Conservation (phyloP, 2,113 vertebrate species). For the Entosphenus tridentatus region DNA sequence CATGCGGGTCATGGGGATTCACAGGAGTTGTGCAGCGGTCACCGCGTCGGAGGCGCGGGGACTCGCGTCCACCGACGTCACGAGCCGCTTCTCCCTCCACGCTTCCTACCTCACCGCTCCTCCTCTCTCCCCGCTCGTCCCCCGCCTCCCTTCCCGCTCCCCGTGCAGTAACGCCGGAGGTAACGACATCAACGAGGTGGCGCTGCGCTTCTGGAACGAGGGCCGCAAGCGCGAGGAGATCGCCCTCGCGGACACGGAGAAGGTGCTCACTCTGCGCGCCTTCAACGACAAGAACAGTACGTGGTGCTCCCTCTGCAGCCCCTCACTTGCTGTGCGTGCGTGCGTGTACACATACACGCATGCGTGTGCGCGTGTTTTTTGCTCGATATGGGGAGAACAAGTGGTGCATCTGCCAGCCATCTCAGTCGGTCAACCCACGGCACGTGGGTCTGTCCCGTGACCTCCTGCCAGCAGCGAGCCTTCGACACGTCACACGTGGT, state of each 20-base stretch:
- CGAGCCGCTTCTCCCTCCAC: neutral
- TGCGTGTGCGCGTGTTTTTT: too few relatives aligned
- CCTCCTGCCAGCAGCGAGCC: too few relatives aligned
- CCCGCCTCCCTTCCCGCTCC: neutral
- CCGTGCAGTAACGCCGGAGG: constrained; percentile 51
- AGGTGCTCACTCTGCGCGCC: constrained; percentile 33
- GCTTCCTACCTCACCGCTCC: neutral
- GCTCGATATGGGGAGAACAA: too few relatives aligned
- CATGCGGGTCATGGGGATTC: too few relatives aligned
- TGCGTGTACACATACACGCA: too few relatives aligned
- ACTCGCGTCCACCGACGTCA: too few relatives aligned
- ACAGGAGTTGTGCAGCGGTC: too few relatives aligned
- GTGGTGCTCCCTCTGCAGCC: constrained; percentile 14
- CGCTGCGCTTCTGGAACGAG: constrained; percentile 51
- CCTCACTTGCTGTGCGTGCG: neutral
- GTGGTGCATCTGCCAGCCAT: too few relatives aligned
- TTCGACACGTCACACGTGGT: too few relatives aligned
- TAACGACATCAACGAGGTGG: constrained; percentile 43
- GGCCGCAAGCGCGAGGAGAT: constrained; percentile 60
- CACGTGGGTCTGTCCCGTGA: too few relatives aligned
- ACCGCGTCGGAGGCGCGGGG: too few relatives aligned
- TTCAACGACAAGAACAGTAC: constrained; percentile 47
- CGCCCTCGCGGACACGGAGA: constrained; percentile 46
- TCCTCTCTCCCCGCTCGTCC: neutral
- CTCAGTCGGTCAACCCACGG: too few relatives aligned